Evolutionary conservation across 2,113 vertebrate genomes (phyloP), one percentile per base, ranked within the genome.

Genomic region (Oxygymnocypris stewartii): DNA sequence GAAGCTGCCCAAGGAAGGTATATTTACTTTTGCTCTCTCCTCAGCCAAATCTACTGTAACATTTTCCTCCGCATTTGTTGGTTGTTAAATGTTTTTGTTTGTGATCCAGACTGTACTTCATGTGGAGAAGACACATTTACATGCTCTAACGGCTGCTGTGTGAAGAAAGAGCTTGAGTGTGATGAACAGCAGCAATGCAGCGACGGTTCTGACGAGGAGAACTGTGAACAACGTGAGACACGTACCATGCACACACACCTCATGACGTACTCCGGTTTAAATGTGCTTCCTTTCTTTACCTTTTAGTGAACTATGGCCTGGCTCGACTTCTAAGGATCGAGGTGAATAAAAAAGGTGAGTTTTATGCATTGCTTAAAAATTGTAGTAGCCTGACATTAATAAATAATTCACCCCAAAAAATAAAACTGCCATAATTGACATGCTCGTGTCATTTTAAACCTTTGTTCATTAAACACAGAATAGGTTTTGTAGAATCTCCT

Each of bases 121-220:
- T 99, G 98, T 87, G 80, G 59, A 8, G 1, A 91, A 2, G 88
- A 74, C 16, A 93, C 95, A 92, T 96, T 97, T 91, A 91, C 8
- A 85, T 99, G 98, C 67, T 59, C 59, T 1, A 90, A 92, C 2
- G 92, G 93, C 89, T 99, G 98, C 93, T 99, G 98, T 88, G 90
- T 99, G 57, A 95, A 98, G 49, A 89, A 89, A 67, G 92, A 90
- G 85, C 89, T 96, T 89, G 96, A 98, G 89, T 99, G 98, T 82
- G 98, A 99, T 23, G 94, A 93, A 2, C 89, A 92, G n/a, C 8
- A 8, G 0, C 96, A 99, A 47, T 99, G 98, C 90, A 88, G 40
- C 0, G 94, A 97, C 3, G 91, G 87, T 25, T 95, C 95, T 0
- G 97, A 98, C 0, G 97, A 98, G 90, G 74, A 90, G 5, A 87